A percentile compares a stretch with the other conserved stretches of the same genome.
phyloP scores from a whole-genome alignment of 2,113 vertebrate genomes.

The Eurypyga helias region DNA sequence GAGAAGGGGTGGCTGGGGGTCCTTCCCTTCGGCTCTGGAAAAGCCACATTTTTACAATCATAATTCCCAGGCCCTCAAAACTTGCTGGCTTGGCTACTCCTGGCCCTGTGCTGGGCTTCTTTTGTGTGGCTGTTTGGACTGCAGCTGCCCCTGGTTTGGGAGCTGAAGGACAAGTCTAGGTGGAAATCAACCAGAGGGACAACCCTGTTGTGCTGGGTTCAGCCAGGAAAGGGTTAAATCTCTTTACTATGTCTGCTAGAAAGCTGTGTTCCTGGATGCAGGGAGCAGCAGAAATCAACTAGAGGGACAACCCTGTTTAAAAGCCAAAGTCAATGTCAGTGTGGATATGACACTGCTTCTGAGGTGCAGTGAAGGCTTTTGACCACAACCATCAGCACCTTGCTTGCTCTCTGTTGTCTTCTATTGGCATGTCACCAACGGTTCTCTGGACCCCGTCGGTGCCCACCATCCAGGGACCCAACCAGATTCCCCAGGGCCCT shows the following conservation, averaged over 20 bases:
- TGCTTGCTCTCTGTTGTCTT: not conserved
- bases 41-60: not conserved
- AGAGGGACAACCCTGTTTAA: not conserved
- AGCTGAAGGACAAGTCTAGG: not conserved
- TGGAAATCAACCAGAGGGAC: not conserved
- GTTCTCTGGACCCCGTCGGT: not conserved
- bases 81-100: not conserved
- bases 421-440: not conserved
- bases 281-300: too few species aligned
- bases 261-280: too few species aligned
- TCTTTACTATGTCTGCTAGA: too few species aligned
- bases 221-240: too few species aligned
- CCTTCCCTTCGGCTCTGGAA: not conserved
- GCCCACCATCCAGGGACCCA: not conserved
- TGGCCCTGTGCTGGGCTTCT: not conserved
- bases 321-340: not conserved
- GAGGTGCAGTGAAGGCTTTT: not conserved
- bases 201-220: too few species aligned
- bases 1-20: accelerated
- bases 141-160: not conserved
- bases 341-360: not conserved
- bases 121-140: not conserved
- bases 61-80: not conserved
- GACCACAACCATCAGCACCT: not conserved
- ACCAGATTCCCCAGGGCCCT: not conserved